Conservation (phyloP, 2,797 vertebrate species). For the Loris lydekkerianus region DNA sequence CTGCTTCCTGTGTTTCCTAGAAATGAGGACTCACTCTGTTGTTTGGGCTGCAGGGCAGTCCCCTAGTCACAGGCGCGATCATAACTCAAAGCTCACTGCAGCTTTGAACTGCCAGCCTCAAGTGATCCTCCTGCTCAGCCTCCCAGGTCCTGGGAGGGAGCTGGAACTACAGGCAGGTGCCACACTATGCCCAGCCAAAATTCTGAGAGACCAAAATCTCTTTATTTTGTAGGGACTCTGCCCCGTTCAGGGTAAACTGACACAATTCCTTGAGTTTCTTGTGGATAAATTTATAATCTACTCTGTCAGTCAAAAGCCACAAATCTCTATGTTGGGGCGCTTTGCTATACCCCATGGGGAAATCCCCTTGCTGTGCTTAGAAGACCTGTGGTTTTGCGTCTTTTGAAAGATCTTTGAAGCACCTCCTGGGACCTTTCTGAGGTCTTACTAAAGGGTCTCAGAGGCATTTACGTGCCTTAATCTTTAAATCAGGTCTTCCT, state of each 20-base stretch:
- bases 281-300: neutral
- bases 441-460: neutral
- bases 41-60: neutral
- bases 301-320: neutral
- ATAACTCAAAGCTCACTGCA: neutral
- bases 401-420: neutral
- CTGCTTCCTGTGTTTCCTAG: neutral
- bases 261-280: slow-evolving; percentile 22
- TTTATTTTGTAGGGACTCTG: neutral
- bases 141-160: neutral
- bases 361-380: neutral
- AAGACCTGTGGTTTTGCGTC: neutral
- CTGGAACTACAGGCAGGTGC: neutral
- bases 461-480: neutral
- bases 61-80: neutral
- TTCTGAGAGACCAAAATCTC: neutral
- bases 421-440: neutral
- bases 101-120: neutral
- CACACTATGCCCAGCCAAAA: neutral
- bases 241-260: neutral
- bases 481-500: neutral
- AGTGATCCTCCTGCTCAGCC: neutral
- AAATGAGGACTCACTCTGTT: neutral
- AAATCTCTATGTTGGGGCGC: neutral
- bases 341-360: neutral